Evolutionary conservation across 1,140 invertebrate species (phyloP).

Genomic region (Zophobas morio): DNA sequence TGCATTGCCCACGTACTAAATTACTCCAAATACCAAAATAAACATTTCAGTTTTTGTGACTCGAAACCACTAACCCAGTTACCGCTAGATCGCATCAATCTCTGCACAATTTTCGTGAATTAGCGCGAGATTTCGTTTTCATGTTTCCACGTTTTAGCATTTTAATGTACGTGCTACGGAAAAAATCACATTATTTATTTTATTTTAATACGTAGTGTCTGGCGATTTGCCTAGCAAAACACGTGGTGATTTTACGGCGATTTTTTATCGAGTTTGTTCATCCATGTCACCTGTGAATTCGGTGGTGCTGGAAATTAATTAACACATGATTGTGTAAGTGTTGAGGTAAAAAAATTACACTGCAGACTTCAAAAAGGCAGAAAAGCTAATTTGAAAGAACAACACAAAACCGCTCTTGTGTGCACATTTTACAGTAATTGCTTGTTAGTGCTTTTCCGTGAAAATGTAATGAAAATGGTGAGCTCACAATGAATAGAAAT

Average conservation of each 20-base stretch:
- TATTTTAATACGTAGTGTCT: background rate
- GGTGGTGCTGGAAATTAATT: too few relatives aligned
- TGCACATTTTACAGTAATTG: background rate
- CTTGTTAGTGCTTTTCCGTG: background rate
- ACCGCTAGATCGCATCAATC: background rate
- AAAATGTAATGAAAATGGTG: too few relatives aligned
- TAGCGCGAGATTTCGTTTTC: background rate
- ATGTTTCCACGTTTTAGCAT: background rate
- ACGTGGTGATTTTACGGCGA: background rate
- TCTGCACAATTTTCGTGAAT: slow-evolving; percentile 1
- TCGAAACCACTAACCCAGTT: background rate
- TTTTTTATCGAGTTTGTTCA: background rate
- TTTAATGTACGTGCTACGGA: background rate
- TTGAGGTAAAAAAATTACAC: too few relatives aligned
- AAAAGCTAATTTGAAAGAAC: background rate
- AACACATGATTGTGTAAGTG: too few relatives aligned
- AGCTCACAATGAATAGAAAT: too few relatives aligned
- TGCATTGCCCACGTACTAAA: background rate
- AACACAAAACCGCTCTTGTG: background rate
- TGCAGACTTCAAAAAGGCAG: too few relatives aligned
- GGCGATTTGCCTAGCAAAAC: background rate
- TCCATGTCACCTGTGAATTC: background rate
- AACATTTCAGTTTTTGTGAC: background rate
- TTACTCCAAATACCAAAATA: slow-evolving; percentile 3
- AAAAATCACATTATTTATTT: background rate